phyloP scores from a whole-genome alignment of 2,888 invertebrate genomes.

The Apamea crenata region DNA sequence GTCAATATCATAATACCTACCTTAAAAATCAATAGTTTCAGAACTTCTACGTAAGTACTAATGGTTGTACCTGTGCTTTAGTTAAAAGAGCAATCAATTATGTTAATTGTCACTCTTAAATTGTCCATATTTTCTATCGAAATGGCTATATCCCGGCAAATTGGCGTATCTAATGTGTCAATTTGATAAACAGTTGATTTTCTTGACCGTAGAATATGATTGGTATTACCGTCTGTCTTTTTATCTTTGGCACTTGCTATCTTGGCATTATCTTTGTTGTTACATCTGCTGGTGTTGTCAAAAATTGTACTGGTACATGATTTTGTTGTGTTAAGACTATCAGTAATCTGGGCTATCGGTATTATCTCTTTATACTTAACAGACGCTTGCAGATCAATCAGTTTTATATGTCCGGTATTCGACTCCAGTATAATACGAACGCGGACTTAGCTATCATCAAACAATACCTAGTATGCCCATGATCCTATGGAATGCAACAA shows the following conservation, averaged over 20 bases:
- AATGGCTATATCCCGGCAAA: background rate
- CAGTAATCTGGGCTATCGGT: background rate
- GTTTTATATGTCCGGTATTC: background rate
- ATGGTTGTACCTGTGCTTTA: background rate
- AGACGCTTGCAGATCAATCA: background rate
- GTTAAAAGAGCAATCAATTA: background rate
- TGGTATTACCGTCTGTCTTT: background rate
- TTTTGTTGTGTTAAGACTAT: slow-evolving; percentile 22
- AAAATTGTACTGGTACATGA: slow-evolving; percentile 19
- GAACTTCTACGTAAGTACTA: background rate
- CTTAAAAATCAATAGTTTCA: background rate
- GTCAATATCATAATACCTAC: background rate
- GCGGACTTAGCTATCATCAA: background rate
- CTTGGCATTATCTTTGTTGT: slow-evolving; percentile 34
- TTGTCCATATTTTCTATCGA: background rate
- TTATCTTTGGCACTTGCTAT: slow-evolving; percentile 7
- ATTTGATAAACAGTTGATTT: background rate
- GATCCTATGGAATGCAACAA: background rate
- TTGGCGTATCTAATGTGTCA: background rate
- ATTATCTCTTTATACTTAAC: background rate
- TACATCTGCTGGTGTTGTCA: slow-evolving; percentile 21
- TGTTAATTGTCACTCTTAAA: background rate
- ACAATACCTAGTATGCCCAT: background rate
- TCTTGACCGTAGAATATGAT: background rate
- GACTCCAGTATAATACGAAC: background rate